Conservation (phyloP, 37 sponge, comb jelly and placozoan genomes). For the Aplysina aerophoba region DNA sequence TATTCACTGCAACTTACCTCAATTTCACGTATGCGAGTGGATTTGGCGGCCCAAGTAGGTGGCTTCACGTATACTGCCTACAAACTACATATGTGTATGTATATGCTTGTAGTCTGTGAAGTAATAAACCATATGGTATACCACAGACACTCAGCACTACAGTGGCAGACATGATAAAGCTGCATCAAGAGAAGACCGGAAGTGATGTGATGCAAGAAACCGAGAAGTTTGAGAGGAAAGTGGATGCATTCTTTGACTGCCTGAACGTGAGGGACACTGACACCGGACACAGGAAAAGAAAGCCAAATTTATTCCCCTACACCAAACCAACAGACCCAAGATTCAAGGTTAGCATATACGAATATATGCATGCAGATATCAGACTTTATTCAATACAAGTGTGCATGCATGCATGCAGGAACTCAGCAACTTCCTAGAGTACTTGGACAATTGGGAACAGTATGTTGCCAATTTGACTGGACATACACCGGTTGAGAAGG, state of each 20-base stretch:
- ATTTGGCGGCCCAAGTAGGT: conserved; percentile 28
- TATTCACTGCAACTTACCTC: too few relatives aligned
- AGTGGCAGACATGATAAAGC: conserved; percentile 11
- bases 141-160: conserved; percentile 2
- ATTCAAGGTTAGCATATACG: background rate
- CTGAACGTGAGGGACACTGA: background rate
- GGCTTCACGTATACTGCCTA: background rate
- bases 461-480: too few relatives aligned
- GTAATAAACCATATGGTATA: background rate
- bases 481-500: background rate
- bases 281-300: background rate
- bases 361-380: too few relatives aligned
- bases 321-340: background rate
- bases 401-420: too few relatives aligned
- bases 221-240: background rate
- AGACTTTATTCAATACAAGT: too few relatives aligned
- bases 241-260: conserved; percentile 4
- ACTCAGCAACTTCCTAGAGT: too few relatives aligned
- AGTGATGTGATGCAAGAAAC: background rate
- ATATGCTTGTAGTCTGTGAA: background rate
- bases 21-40: conserved; percentile 5
- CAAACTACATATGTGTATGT: background rate
- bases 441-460: too few relatives aligned
- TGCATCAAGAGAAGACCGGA: background rate
- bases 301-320: background rate